Conservation (phyloP, 2,113 vertebrate species). For the Epinephelus fuscoguttatus region DNA sequence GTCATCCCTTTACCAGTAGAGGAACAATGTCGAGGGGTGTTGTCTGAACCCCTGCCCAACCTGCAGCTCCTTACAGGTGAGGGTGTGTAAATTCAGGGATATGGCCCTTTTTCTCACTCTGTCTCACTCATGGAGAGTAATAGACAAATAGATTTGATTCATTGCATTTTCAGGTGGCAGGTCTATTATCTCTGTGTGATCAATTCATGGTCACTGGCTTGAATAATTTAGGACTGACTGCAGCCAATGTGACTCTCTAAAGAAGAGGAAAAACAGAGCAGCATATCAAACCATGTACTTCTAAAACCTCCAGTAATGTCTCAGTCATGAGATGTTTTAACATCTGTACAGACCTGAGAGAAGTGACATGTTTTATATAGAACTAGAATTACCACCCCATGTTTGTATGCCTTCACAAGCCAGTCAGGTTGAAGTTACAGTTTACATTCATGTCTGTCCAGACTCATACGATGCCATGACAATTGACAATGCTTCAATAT, state of each 20-base stretch:
- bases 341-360: neutral
- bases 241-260: neutral
- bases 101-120: neutral
- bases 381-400: neutral
- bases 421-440: no score
- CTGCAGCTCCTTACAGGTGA: conserved; percentile 94
- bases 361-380: neutral
- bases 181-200: conserved; percentile 1
- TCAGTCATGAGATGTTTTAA: neutral
- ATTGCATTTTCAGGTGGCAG: conserved; percentile 2
- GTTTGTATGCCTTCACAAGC: no score
- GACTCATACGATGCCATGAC: no score
- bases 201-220: neutral
- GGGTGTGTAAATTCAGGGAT: neutral
- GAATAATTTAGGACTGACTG: neutral
- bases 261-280: neutral
- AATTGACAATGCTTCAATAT: no score
- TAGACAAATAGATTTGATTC: neutral
- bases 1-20: conserved; percentile 97
- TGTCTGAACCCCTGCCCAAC: conserved; percentile 95
- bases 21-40: conserved; percentile 95
- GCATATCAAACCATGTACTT: neutral
- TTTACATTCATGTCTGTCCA: no score
- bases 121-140: neutral
- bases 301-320: neutral